Conservation (phyloP, 2,113 vertebrate species). For the Pseudopipra pipra region DNA sequence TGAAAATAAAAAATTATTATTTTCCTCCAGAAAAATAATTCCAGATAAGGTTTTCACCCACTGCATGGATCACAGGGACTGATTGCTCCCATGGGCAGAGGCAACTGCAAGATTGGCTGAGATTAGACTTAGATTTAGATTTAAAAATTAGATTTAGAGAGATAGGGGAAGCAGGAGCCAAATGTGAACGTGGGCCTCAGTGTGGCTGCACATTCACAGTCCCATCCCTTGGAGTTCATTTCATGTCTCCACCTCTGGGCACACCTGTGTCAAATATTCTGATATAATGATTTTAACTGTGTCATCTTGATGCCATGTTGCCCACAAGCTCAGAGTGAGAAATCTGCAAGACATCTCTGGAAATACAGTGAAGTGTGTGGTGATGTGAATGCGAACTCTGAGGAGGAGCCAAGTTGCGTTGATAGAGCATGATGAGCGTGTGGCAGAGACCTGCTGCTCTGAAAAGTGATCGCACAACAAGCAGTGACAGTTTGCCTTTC, state of each 20-base stretch:
- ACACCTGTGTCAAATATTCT: neutral
- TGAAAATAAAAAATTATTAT: neutral
- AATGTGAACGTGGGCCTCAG: neutral
- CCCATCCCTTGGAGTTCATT: accelerated
- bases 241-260: neutral
- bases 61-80: neutral
- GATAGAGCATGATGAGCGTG: neutral
- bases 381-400: neutral
- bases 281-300: neutral
- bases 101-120: neutral
- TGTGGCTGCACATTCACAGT: neutral
- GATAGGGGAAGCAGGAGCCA: accelerated
- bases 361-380: accelerated
- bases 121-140: neutral
- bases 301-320: accelerated
- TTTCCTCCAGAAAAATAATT: neutral
- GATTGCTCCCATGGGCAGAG: neutral
- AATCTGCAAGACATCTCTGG: neutral
- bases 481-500: neutral
- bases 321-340: neutral
- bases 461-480: neutral
- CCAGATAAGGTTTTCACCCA: neutral
- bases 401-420: neutral
- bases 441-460: neutral
- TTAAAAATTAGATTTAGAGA: neutral